Base-by-base conservation (phyloP, 2,888 invertebrate species). In the Caenorhabditis virilis region DNA sequence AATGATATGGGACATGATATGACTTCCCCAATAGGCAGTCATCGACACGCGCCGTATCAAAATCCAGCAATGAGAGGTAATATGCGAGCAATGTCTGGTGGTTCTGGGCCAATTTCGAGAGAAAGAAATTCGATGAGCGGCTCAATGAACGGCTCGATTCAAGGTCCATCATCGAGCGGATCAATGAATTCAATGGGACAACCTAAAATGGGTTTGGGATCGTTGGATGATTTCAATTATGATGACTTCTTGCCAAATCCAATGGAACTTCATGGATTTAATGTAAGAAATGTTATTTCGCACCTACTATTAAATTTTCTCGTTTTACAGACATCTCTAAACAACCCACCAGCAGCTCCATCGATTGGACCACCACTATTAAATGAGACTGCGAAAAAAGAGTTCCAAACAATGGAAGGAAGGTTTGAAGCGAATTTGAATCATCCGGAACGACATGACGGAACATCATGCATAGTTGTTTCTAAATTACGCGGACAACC, bases 161-260 rank as follows among this genome's bases (percentile, higher is more conserved):
- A 57, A 25, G 49, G 35, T 30, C 20, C 45, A 4, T 15, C 15
- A 16, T 57, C 57, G 5, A 47, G 46, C 2, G 16, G 35, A 5
- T 46, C 52, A 23, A 52, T 62, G 56, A 62, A 55, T 36, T 38
- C 51, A 25, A 56, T 62, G 62, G 56, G 56, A 11, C 33, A 18
- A 18, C 26, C 15, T 30, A 7, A 46, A 62, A 16, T 53, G 55
- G 13, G 22, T 13, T 4, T 5, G 2, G 56, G 54, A 45, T n/a
- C n/a, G n/a, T 41, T 63, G 5, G 63, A 62, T 20, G 63, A 63
- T 16, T 58, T 58, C 30, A 27, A 6, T n/a, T 58, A 63, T 25
- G 63, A 63, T 26, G 77, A 77, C 46, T 67, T 77, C 59, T 60
- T 77, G 50, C 77, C 77, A 18, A 72, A 70, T 23, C 74, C 73